These are phyloP conservation scores for Drosophila prosaltans DNA, from an alignment of 1,140 invertebrate species.

Conservation along the genomic window DNA sequence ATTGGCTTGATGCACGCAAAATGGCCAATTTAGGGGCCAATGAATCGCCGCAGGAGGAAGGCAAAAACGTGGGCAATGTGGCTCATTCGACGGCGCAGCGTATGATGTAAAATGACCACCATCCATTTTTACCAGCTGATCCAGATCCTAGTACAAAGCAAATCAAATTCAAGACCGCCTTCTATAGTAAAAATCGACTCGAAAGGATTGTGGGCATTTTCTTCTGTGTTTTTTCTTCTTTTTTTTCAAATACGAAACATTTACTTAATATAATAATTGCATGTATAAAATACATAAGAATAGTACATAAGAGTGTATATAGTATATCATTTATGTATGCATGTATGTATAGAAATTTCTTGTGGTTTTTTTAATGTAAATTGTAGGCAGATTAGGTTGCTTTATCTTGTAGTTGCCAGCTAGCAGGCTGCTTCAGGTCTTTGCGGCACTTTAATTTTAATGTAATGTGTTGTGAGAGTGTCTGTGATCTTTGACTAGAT, in stretches of 20 bases:
- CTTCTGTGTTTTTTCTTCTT: background rate
- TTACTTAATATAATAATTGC: constrained; percentile 77
- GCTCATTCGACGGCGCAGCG: constrained; percentile 66
- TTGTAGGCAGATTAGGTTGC: constrained; percentile 77
- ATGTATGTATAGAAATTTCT: constrained; percentile 65
- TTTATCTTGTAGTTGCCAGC: constrained; percentile 37
- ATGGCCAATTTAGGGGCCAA: constrained; percentile 25
- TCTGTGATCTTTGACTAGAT: constrained; percentile 71
- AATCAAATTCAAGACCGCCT: background rate
- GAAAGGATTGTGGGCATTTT: background rate
- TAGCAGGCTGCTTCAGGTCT: constrained; percentile 21
- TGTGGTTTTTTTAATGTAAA: constrained; percentile 53
- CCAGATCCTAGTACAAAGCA: constrained; percentile 44
- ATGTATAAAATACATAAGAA: constrained; percentile 82
- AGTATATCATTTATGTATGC: constrained; percentile 65
- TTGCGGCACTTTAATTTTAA: constrained; percentile 27
- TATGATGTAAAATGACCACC: constrained; percentile 43
- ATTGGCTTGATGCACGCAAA: constrained; percentile 66
- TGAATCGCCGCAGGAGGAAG: constrained; percentile 2
- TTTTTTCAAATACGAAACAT: constrained; percentile 67
- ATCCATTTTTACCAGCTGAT: background rate
- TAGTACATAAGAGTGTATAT: constrained; percentile 75
- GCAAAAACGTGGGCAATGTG: constrained; percentile 64
- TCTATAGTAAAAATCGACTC: constrained; percentile 1
- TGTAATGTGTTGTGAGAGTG: background rate